Conservation (phyloP, 2,888 invertebrate genomes). For the Herminia tarsipennalis region DNA sequence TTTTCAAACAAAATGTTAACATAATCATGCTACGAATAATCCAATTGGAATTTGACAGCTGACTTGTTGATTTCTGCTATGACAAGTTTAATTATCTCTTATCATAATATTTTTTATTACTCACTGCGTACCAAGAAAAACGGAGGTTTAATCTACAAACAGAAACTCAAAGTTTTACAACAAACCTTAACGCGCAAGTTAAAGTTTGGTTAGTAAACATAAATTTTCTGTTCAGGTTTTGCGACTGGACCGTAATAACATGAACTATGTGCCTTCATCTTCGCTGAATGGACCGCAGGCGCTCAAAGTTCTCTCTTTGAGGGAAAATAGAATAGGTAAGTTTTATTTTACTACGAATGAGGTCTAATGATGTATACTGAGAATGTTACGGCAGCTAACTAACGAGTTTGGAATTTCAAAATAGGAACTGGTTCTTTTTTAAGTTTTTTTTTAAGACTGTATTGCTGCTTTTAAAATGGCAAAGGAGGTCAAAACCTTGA, state of each 20-base stretch:
- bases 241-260: slow-evolving; percentile 92
- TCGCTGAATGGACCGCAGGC: slow-evolving; percentile 93
- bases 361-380: background rate
- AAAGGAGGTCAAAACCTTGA: no score
- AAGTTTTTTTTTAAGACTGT: no score
- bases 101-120: background rate
- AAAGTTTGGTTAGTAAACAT: slow-evolving; percentile 20
- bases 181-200: slow-evolving; percentile 20
- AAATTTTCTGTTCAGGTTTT: slow-evolving; percentile 86
- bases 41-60: no score
- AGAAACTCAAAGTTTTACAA: slow-evolving; percentile 3
- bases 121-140: background rate
- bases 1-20: no score
- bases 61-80: no score
- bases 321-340: slow-evolving; percentile 93
- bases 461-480: background rate
- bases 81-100: no score
- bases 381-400: background rate
- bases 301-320: slow-evolving; percentile 90
- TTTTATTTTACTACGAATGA: slow-evolving; percentile 1
- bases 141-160: background rate
- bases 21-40: no score
- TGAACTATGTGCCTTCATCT: slow-evolving; percentile 90
- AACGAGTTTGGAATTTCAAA: background rate
- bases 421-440: background rate